Percentiles rank a stretch among this genome's conserved stretches.
Conservation (phyloP, 2,888 invertebrate species). For the Eupithecia abbreviata region DNA sequence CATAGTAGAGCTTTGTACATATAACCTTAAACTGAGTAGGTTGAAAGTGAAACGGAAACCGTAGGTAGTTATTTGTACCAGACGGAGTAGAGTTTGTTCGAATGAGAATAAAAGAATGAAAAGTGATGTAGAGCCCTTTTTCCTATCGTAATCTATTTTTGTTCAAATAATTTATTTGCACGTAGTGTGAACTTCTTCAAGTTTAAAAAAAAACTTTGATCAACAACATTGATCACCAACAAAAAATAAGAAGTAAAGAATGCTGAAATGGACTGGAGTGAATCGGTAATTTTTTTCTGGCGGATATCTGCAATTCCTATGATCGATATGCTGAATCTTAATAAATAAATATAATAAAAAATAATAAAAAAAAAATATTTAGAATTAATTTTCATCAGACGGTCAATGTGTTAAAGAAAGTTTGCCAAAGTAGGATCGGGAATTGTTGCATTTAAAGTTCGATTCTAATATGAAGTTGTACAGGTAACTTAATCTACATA, state of each 20-base stretch:
- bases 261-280: not conserved
- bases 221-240: too few relatives aligned
- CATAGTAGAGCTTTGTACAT: too few relatives aligned
- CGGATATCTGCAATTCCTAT: not conserved
- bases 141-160: not conserved
- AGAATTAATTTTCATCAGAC: not conserved
- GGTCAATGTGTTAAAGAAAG: not conserved
- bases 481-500: conserved; percentile 26
- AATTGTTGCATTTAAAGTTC: conserved; percentile 3
- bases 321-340: not conserved
- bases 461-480: conserved; percentile 20
- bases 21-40: not conserved
- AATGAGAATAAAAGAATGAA: not conserved
- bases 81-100: not conserved
- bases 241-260: not conserved
- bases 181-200: too few relatives aligned
- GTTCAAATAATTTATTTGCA: not conserved
- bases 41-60: not conserved
- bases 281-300: not conserved
- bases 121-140: not conserved
- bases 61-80: not conserved
- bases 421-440: not conserved
- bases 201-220: too few relatives aligned
- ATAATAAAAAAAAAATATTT: too few relatives aligned
- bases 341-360: not conserved